Conservation (phyloP, 2,113 vertebrate species). For the Cyphomyrus plagiostoma region DNA sequence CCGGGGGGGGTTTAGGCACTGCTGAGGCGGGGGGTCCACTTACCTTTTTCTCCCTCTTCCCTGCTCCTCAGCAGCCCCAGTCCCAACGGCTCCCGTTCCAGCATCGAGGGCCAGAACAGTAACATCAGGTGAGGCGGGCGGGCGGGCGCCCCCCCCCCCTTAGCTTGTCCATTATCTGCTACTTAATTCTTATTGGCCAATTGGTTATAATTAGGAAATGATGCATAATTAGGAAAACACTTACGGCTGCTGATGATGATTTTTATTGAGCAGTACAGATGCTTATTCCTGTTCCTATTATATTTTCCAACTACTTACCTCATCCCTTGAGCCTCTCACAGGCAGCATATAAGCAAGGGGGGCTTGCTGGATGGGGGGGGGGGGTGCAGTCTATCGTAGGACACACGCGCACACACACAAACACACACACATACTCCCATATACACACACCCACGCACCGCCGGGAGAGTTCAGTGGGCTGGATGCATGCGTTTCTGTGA, state of each 20-base stretch:
- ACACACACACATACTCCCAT: neutral
- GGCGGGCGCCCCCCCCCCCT: too few species aligned
- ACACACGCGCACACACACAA: neutral
- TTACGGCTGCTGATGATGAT: neutral
- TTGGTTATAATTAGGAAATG: neutral
- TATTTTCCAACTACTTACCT: neutral
- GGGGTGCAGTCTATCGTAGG: too few species aligned
- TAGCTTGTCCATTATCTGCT: neutral
- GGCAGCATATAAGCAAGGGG: neutral
- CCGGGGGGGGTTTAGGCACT: neutral
- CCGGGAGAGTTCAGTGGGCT: neutral
- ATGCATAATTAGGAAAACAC: neutral
- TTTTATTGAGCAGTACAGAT: neutral
- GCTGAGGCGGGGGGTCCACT: neutral
- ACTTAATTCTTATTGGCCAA: neutral
- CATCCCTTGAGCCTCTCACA: neutral
- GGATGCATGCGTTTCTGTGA: neutral
- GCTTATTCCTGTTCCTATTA: neutral
- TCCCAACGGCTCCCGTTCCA: constrained; percentile 61
- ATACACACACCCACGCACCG: neutral
- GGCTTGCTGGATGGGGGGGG: neutral
- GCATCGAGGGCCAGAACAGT: constrained; percentile 61
- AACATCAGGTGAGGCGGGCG: constrained; percentile 69
- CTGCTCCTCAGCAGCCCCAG: constrained; percentile 50
- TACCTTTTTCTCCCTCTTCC: neutral